Base-by-base conservation (phyloP, 2,888 invertebrate genomes). In the Mesopsocus fuscifrons region DNA sequence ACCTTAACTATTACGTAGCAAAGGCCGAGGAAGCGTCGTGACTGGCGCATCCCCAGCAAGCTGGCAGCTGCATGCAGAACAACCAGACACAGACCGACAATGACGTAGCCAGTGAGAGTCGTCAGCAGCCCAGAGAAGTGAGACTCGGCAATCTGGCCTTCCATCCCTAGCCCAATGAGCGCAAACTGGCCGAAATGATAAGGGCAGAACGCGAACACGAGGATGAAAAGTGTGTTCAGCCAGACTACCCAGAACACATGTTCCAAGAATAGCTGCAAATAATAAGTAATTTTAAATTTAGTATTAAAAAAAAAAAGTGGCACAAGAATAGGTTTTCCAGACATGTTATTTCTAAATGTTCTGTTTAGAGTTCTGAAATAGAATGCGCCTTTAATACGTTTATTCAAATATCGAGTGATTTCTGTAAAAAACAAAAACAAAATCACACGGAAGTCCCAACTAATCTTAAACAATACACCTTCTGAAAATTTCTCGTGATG, bases 221-320 rank as follows among this genome's bases (percentile, higher is more conserved):
- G 72, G 49, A 97, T 95, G 59, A 97, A 97, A 44, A 97, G 68
- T 1, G 95, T 92, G 57, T 98, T 97, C 21, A 98, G 64, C 0
- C 94, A 92, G 16, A 97, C 89, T 18, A 97, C 94, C 97, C 97
- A 98, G 59, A 98, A 95, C 0, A 98, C 95, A 66, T 98, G 97
- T 60, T 98, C 98, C 43, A 98, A 63, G 58, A 98, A 98, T 40
- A 94, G 83, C 53, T 97, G 72, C 0, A 95, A 95, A 5, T 13
- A 38, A 38, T 4, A n/a, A n/a, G n/a, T n/a, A n/a, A n/a, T n/a
- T n/a, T n/a, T n/a, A n/a, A n/a, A n/a, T n/a, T n/a, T n/a, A n/a
- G n/a, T n/a, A n/a, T n/a, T n/a, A n/a, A n/a, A n/a, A 16, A 9
- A 30, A 30, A 30, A 30, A 9, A 30, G 30, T n/a, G 30, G 9